These are phyloP conservation scores for Cancer borealis DNA, from an alignment of 2,888 invertebrate species.

Conservation along the genomic window DNA sequence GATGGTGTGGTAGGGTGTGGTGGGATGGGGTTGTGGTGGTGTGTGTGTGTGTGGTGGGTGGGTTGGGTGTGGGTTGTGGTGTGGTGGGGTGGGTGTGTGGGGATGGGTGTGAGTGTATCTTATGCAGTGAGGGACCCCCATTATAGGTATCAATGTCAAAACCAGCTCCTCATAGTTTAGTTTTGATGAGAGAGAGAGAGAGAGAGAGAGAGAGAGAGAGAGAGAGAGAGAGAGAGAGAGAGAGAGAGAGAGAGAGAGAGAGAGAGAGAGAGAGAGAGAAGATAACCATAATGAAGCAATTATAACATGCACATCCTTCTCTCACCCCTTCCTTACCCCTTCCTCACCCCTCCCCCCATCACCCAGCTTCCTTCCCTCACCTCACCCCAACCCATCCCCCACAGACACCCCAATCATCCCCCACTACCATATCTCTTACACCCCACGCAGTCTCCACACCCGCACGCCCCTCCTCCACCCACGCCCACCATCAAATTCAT, in stretches of 20 bases:
- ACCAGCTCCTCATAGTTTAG: background rate
- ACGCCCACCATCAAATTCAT: no score
- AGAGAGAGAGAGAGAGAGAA: slow-evolving; percentile 52
- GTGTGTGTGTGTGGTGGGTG: background rate
- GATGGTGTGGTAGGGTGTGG: background rate
- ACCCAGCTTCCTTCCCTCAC: background rate
- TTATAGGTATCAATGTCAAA: background rate
- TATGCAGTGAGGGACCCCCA: background rate
- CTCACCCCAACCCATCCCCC: no score
- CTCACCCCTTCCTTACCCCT: background rate
- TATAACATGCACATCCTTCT: no score
- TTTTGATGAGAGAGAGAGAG: background rate
- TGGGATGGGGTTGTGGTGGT: background rate
- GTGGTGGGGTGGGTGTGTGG: background rate
- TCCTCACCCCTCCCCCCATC: background rate
- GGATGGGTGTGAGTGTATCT: background rate
- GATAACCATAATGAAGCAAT: background rate
- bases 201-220: slow-evolving; percentile 1
- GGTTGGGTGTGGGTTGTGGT: background rate
- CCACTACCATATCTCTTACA: no score
- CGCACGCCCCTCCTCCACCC: no score
- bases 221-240: slow-evolving; percentile 36
- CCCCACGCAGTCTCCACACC: no score
- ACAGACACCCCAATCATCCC: background rate
- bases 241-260: slow-evolving; percentile 55